Evolutionary conservation across 2,797 vertebrate genomes (phyloP), one percentile per base, ranked within the genome.

Genomic region (Phataginus tetradactyla): DNA sequence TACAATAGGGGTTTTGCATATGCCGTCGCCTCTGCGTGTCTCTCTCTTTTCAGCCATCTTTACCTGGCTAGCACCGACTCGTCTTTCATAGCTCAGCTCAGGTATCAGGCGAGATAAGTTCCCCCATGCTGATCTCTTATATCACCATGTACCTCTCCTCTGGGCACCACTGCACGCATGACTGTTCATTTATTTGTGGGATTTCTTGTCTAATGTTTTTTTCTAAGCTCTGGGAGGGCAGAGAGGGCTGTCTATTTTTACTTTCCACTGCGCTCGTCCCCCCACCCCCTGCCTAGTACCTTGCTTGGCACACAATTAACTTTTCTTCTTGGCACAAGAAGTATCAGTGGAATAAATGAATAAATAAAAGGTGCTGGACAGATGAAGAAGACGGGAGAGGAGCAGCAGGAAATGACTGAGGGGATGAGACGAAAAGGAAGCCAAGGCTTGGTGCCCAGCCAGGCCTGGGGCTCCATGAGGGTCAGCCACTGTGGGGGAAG

Each of bases 301-400:
- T 96, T 90, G 39, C 18, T 74, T 49, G 7, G 42, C 11, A 55
- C 42, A 27, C 27, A 27, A 20, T 66, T 69, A 45, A 49, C 9
- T 78, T 96, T 81, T 86, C 61, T 81, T 91, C 49, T 55, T 75
- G 59, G 71, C 42, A 57, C 14, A 55, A 63, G 45, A 84, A 93
- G 37, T 84, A 64, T 14, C 61, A 21, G 34, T 66, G 75, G 61
- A 68, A 83, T 80, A 63, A 91, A 10, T 21, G 23, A 75, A 66
- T 66, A 84, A 79, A 79, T 80, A 75, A 71, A 91, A 61, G 74
- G 51, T 51, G 55, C 69, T 42, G 25, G 14, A 71, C n/a, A 29
- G 80, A 74, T 27, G 45, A 83, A 78, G 29, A 51, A n/a, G 20
- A 91, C 3, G 23, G 42, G 45, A 37, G 71, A 64, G 42, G 34